phyloP scores from a whole-genome alignment of 2,113 vertebrate species.

The Gymnorhina tibicen region DNA sequence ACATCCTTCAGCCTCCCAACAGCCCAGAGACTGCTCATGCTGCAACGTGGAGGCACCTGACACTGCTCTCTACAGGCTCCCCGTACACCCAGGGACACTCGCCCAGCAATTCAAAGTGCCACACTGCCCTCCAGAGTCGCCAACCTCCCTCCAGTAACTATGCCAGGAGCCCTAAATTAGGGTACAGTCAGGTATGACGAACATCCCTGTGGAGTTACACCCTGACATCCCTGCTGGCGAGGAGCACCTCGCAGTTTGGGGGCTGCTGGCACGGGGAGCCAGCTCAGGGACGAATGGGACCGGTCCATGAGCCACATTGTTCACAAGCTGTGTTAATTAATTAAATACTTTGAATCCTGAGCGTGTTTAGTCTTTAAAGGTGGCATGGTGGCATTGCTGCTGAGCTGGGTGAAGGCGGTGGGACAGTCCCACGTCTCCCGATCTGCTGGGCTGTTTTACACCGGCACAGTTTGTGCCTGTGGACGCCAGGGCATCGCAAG shows the following conservation, averaged over 20 bases:
- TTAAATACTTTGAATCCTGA: not conserved
- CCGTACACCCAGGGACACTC: not conserved
- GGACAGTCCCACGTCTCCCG: rapidly evolving
- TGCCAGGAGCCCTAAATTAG: not conserved
- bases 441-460: not conserved
- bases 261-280: not conserved
- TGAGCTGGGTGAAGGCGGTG: not conserved
- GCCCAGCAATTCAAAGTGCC: not conserved
- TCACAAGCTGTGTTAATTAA: not conserved
- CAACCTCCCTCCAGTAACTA: not conserved
- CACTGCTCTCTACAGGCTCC: not conserved
- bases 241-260: not conserved
- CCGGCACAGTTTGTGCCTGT: not conserved
- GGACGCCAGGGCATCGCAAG: not conserved
- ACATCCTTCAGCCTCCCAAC: not conserved
- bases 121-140: not conserved
- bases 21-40: not conserved
- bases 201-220: not conserved
- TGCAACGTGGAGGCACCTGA: rapidly evolving
- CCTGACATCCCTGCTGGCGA: not conserved
- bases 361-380: not conserved
- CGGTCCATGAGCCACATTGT: not conserved
- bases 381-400: rapidly evolving
- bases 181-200: not conserved
- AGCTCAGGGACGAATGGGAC: not conserved